Conservation (phyloP, 2,797 vertebrate species). For the Enteromius treurensis region DNA sequence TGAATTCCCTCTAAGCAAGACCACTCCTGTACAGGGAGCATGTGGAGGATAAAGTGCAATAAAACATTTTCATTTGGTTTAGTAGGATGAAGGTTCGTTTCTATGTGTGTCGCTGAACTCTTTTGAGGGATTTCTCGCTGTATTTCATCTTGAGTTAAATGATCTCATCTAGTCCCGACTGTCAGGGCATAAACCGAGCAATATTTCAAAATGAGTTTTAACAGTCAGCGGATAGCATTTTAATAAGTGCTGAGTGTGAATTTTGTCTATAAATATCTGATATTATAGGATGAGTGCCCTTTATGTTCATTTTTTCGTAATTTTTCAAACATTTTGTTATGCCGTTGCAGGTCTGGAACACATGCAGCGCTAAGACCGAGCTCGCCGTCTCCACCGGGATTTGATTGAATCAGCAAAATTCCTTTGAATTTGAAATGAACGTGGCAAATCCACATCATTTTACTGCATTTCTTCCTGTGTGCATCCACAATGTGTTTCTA, state of each 20-base stretch:
- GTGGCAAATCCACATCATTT: constrained; percentile 25
- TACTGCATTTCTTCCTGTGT: neutral
- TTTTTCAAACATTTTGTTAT: constrained; percentile 12
- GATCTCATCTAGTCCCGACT: constrained; percentile 16
- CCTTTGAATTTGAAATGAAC: constrained; percentile 38
- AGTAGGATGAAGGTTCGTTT: neutral
- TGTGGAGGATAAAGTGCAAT: constrained; percentile 7
- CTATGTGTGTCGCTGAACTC: neutral
- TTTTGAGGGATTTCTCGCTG: constrained; percentile 4
- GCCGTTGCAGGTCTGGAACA: neutral
- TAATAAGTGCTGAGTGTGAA: constrained; percentile 3
- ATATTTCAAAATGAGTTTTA: constrained; percentile 7
- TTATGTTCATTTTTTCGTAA: neutral
- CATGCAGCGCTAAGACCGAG: constrained; percentile 14
- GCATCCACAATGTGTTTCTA: constrained; percentile 13
- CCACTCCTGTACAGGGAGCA: neutral
- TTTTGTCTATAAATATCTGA: constrained; percentile 4
- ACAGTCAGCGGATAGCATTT: neutral
- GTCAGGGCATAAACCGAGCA: constrained; percentile 3
- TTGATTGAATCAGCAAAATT: constrained; percentile 43
- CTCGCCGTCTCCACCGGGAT: neutral
- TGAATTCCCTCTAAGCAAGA: constrained; percentile 31
- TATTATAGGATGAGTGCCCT: neutral
- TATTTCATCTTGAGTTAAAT: constrained; percentile 24
- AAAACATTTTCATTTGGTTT: constrained; percentile 24